Base-by-base conservation (phyloP, 2,113 vertebrate species). In the Hiodon alosoides region DNA sequence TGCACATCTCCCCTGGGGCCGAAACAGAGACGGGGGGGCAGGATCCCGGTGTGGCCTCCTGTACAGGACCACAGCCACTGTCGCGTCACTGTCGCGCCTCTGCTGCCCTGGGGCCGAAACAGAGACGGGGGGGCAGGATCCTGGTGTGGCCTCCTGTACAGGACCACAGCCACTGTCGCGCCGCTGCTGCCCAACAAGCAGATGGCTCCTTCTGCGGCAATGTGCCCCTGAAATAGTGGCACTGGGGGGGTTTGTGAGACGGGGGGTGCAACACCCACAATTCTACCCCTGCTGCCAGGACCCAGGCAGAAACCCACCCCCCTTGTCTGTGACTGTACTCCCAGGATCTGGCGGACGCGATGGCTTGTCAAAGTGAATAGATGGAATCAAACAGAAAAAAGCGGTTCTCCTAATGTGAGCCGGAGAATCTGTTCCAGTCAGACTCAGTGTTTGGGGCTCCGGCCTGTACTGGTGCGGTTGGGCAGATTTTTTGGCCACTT, bases 141-240 rank as follows among this genome's bases (percentile, higher is more conserved):
- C 54, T 2, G 54, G 5, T 57, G 1, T 16, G 5, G 17, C 3
- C 16, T 7, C 61, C 5, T 17, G 17, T 31, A 31, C 31, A 31
- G 31, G 31, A 31, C 31, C 31, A 6, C 66, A 68, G 52, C 17
- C 31, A n/a, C 54, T 31, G 69, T 53, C 69, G 57, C 58, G 55
- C 46, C 57, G 47, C 67, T 69, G 67, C 66, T 75, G 74, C 55
- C 67, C 67, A 60, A 52, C 67, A 75, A 75, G 64, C 74, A 75
- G 74, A 75, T 75, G 74, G 74, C 67, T 58, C 74, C 74, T 69
- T 67, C 69, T 75, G 69, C 74, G 69, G 74, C 74, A 75, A 46
- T 46, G 74, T 69, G 74, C 74, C 74, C 74, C 74, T 55, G 74
- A 76, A 76, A 76, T 76, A 76, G 74, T 76, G 67, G 68, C 58